Conservation (phyloP, 2,888 invertebrate genomes). For the Drosophila mimica region DNA sequence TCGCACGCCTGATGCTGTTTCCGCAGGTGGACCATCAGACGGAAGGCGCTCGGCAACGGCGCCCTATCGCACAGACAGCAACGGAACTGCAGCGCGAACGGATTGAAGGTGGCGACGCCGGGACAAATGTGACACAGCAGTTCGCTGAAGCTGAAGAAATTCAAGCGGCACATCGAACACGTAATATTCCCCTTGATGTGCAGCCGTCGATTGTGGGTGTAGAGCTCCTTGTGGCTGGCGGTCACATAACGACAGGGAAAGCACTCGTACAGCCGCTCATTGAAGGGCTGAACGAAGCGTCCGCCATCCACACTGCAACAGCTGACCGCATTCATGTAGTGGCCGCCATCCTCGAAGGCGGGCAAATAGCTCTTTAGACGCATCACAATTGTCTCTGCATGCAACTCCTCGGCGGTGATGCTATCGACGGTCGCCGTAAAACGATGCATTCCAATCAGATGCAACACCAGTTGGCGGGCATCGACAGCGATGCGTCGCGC, state of each 20-base stretch:
- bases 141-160: conserved; percentile 95
- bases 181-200: conserved; percentile 93
- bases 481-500: conserved; percentile 94
- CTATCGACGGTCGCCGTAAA: conserved; percentile 92
- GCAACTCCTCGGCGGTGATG: conserved; percentile 90
- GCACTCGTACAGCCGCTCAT: conserved; percentile 92
- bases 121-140: conserved; percentile 94
- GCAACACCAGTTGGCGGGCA: conserved; percentile 91
- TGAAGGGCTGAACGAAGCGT: conserved; percentile 68
- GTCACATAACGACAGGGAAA: conserved; percentile 94
- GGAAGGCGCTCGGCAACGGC: conserved; percentile 93
- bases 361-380: conserved; percentile 87
- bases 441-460: conserved; percentile 92
- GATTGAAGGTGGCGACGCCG: conserved; percentile 87
- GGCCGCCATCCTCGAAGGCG: conserved; percentile 86
- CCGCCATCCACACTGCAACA: conserved; percentile 88
- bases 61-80: conserved; percentile 93
- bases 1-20: conserved; percentile 94
- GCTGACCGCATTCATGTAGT: conserved; percentile 90
- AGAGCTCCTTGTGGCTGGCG: conserved; percentile 92
- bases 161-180: conserved; percentile 94
- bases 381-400: conserved; percentile 89
- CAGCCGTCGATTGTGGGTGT: conserved; percentile 94
- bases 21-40: conserved; percentile 94
- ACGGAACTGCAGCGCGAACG: conserved; percentile 89